These are phyloP conservation scores for Morone saxatilis DNA, from an alignment of 2,113 vertebrate genomes.

Conservation along the genomic window DNA sequence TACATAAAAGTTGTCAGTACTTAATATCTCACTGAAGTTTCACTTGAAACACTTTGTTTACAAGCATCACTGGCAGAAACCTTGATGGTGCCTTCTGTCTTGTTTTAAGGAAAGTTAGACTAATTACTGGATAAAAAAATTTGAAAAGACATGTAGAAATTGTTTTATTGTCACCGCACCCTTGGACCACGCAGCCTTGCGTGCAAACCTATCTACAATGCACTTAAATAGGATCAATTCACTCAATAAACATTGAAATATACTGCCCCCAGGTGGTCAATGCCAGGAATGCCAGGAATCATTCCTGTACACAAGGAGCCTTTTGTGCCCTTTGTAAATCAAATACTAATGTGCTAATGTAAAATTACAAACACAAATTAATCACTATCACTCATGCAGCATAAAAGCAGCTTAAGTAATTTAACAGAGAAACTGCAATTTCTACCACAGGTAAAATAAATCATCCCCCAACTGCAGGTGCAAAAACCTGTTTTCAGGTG, in stretches of 20 bases:
- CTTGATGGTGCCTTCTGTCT: not conserved
- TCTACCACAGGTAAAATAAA: not conserved
- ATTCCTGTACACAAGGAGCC: not conserved
- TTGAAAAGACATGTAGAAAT: not conserved
- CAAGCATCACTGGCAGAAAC: not conserved
- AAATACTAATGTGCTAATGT: not conserved
- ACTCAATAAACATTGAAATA: conserved; percentile 20
- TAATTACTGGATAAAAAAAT: not conserved
- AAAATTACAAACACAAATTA: not conserved
- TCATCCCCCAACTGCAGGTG: not conserved
- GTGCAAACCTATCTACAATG: not conserved
- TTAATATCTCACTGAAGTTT: not conserved
- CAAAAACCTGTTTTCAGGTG: not conserved
- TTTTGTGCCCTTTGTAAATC: not conserved
- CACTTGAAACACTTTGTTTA: not conserved
- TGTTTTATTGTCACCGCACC: not conserved
- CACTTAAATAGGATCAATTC: not conserved
- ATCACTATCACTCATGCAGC: not conserved
- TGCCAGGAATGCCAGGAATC: conserved; percentile 2
- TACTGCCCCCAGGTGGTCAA: conserved; percentile 53
- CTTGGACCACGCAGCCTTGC: not conserved
- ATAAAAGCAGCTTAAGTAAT: not conserved
- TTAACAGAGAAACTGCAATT: not conserved
- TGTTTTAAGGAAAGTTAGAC: not conserved
- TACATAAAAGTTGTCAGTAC: not conserved